Conservation (phyloP, 2,113 vertebrate genomes). For the Coregonus clupeaformis region DNA sequence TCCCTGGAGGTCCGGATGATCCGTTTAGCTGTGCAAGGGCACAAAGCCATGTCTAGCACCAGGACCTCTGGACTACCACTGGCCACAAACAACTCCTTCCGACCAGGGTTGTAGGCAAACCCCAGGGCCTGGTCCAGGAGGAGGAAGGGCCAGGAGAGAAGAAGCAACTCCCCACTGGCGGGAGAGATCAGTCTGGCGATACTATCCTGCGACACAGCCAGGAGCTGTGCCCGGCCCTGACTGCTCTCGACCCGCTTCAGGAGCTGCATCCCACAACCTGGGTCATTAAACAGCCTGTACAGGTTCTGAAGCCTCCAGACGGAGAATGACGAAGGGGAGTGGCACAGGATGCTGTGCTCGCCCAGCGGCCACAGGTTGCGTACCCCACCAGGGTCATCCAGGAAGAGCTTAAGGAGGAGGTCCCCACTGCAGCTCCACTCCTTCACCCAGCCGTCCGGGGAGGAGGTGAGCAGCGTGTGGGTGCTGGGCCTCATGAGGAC, state of each 20-base stretch:
- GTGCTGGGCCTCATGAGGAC: conserved; percentile 41
- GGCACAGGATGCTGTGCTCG: conserved; percentile 52
- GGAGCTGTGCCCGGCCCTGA: conserved; percentile 43
- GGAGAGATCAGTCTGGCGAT: conserved; percentile 60
- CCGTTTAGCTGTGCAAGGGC: conserved; percentile 62
- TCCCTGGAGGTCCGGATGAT: conserved; percentile 41
- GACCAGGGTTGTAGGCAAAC: conserved; percentile 59
- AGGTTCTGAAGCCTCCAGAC: conserved; percentile 52
- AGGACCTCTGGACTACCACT: conserved; percentile 58
- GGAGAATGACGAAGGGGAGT: conserved; percentile 48
- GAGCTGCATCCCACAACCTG: conserved; percentile 43
- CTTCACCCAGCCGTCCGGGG: conserved; percentile 59
- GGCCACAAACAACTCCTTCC: conserved; percentile 63
- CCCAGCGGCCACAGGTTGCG: conserved; percentile 44
- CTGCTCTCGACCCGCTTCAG: conserved; percentile 44
- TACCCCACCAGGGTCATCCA: conserved; percentile 37
- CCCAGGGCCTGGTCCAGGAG: conserved; percentile 56
- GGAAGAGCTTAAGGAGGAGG: conserved; percentile 51
- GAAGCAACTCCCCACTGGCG: conserved; percentile 55
- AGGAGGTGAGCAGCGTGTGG: conserved; percentile 61
- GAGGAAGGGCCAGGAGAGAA: conserved; percentile 65
- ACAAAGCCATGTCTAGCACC: conserved; percentile 59
- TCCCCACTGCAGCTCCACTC: conserved; percentile 65
- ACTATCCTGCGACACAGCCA: conserved; percentile 55
- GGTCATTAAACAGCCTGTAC: conserved; percentile 59